A percentile compares a stretch with the other conserved stretches of the same genome.
Evolutionary conservation across 1,140 invertebrate genomes (phyloP).

Genomic region (Hetaerina americana): DNA sequence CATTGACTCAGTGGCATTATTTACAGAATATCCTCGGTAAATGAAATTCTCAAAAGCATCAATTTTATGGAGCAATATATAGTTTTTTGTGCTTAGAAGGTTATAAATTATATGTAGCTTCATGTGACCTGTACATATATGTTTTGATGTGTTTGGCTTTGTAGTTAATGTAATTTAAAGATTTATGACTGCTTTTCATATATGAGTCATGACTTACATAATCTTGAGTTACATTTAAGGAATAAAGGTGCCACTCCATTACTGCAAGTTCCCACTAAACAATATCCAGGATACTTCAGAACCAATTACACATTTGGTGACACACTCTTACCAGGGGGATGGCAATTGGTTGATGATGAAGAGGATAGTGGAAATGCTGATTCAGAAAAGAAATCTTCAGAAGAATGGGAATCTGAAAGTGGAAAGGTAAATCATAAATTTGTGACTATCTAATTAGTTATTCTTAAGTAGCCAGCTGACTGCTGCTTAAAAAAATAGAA

Average conservation of each 20-base stretch:
- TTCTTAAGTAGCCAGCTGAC: too few relatives aligned
- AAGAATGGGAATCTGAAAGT: background rate
- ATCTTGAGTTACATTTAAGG: background rate
- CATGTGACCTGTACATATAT: too few relatives aligned
- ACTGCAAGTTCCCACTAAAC: background rate
- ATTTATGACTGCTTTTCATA: background rate
- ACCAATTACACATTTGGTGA: background rate
- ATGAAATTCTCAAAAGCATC: too few relatives aligned
- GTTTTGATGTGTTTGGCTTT: too few relatives aligned
- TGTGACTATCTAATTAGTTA: too few relatives aligned
- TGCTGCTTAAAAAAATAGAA: too few relatives aligned
- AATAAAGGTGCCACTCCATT: background rate
- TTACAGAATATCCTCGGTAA: background rate
- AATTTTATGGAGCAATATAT: too few relatives aligned
- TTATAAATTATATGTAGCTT: background rate
- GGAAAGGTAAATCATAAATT: background rate
- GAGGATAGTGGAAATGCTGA: background rate
- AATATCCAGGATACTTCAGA: background rate
- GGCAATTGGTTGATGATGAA: background rate
- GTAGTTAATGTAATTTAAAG: background rate
- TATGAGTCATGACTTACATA: background rate
- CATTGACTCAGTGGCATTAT: background rate
- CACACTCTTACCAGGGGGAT: background rate
- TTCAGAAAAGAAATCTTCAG: background rate
- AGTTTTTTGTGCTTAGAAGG: background rate